A percentile compares a stretch with the other conserved stretches of the same genome.
phyloP scores from a whole-genome alignment of 2,888 invertebrate genomes.

The Elgonia sp. region DNA sequence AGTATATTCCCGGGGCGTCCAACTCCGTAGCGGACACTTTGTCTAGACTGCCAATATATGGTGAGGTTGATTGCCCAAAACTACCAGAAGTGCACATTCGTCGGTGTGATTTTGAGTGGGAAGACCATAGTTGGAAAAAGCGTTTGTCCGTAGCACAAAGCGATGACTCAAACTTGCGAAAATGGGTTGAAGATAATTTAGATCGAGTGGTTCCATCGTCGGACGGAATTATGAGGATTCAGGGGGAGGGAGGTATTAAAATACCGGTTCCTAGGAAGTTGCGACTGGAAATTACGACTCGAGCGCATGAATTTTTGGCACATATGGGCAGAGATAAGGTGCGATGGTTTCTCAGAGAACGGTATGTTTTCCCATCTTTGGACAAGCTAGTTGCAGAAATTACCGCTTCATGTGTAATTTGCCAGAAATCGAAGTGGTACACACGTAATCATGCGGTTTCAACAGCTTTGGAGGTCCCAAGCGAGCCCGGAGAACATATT shows the following conservation, averaged over 20 bases:
- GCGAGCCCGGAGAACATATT: background rate
- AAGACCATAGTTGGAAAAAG: no score
- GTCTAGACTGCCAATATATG: background rate
- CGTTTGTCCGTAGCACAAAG: no score
- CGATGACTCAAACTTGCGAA: no score
- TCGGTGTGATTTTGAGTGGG: background rate
- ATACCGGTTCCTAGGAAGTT: constrained; percentile 9
- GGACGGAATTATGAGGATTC: no score
- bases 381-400: background rate
- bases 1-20: constrained; percentile 4
- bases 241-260: background rate
- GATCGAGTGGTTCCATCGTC: no score
- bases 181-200: no score
- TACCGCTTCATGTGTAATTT: background rate
- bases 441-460: background rate
- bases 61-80: no score
- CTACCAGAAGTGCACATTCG: no score
- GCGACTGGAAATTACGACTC: background rate
- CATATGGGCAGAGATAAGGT: constrained; percentile 27
- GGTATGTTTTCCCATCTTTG: background rate
- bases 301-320: constrained; percentile 10
- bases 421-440: constrained; percentile 27
- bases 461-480: background rate
- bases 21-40: constrained; percentile 29
- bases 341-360: background rate